phyloP scores from a whole-genome alignment of 2,888 invertebrate species.

The Dione vanillae region DNA sequence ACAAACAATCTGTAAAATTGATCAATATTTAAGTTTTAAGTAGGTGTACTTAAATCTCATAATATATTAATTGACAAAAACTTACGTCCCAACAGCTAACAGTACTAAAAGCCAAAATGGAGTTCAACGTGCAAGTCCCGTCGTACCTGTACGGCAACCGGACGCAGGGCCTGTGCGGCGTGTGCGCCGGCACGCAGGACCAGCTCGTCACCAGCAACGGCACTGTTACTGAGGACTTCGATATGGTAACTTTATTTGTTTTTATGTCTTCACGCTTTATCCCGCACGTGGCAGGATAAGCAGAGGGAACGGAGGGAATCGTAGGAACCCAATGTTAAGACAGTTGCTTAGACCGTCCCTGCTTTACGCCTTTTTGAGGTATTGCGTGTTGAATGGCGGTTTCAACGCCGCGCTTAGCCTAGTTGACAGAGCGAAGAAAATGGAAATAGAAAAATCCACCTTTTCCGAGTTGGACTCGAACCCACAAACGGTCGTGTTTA shows the following conservation, averaged over 20 bases:
- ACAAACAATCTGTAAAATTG: background rate
- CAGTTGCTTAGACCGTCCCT: no score
- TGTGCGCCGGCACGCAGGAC: slow-evolving; percentile 86
- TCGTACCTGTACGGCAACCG: slow-evolving; percentile 88
- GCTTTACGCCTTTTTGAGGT: no score
- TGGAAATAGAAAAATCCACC: no score
- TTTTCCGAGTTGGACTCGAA: no score
- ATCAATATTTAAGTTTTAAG: background rate
- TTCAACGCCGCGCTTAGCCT: no score
- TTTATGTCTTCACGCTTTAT: no score
- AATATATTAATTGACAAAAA: background rate
- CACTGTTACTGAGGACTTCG: slow-evolving; percentile 80
- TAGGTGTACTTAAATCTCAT: background rate
- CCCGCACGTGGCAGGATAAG: no score
- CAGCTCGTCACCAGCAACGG: slow-evolving; percentile 82
- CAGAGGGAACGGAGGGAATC: no score
- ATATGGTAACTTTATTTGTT: slow-evolving; percentile 79
- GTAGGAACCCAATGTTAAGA: no score
- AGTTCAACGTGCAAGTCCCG: slow-evolving; percentile 86
- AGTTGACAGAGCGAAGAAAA: no score
- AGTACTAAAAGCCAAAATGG: slow-evolving; percentile 71
- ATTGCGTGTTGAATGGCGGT: no score
- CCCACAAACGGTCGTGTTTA: no score
- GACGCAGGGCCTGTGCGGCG: slow-evolving; percentile 92
- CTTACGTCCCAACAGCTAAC: slow-evolving; percentile 56